Evolutionary conservation across 2,888 invertebrate genomes (phyloP).

Genomic region (Leucophenga montana): DNA sequence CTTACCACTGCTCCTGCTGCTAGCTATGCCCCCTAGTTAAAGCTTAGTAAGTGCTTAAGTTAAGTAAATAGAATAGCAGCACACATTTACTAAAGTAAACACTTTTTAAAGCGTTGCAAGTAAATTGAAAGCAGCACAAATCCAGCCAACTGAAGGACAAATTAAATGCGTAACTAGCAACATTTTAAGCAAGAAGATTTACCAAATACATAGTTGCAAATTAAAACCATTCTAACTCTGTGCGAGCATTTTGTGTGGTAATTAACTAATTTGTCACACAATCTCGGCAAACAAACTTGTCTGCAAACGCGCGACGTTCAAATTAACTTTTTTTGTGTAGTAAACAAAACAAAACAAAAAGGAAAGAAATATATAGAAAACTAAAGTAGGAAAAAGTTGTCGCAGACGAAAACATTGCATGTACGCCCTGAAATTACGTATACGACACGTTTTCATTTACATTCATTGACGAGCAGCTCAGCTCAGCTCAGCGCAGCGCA

Average conservation of each 20-base stretch:
- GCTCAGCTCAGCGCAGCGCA: not conserved
- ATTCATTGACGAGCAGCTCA: slow-evolving; percentile 38
- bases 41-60: not conserved
- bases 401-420: slow-evolving; percentile 44
- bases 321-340: slow-evolving; percentile 2
- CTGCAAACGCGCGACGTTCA: not conserved
- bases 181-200: slow-evolving; percentile 45
- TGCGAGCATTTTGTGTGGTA: slow-evolving; percentile 50
- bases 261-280: slow-evolving; percentile 66
- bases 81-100: slow-evolving; percentile 55
- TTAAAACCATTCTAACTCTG: slow-evolving; percentile 2
- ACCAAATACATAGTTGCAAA: slow-evolving; percentile 5
- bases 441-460: slow-evolving; percentile 59
- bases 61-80: slow-evolving; percentile 21
- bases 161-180: not conserved
- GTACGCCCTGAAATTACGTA: slow-evolving; percentile 49
- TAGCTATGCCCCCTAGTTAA: no score
- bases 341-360: not conserved
- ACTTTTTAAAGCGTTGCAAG: slow-evolving; percentile 15
- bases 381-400: slow-evolving; percentile 2
- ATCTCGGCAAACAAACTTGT: slow-evolving; percentile 59
- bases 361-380: not conserved
- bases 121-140: no score
- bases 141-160: slow-evolving; percentile 44
- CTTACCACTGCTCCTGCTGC: not conserved